These are phyloP conservation scores for Porites cylindrica DNA, from an alignment of 92 coral and sea anemone genomes.

Conservation along the genomic window DNA sequence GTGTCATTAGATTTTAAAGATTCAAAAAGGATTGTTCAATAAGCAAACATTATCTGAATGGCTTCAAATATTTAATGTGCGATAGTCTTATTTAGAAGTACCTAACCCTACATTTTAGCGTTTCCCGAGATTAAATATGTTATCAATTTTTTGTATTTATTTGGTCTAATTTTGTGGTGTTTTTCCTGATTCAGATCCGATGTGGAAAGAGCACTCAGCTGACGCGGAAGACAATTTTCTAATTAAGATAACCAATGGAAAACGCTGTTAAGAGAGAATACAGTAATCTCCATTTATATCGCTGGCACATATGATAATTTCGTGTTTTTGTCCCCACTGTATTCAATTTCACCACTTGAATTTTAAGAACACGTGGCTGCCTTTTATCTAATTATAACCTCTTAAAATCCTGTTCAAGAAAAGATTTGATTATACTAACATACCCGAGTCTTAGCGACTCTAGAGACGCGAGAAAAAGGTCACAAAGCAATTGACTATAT, in stretches of 20 bases:
- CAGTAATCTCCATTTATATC: slow-evolving; percentile 5
- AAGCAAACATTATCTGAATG: neutral
- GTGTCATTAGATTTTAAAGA: neutral
- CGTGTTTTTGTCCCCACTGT: neutral
- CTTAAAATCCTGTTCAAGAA: neutral
- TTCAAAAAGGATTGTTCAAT: neutral
- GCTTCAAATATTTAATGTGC: neutral
- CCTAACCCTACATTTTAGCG: neutral
- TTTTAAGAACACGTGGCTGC: slow-evolving; percentile 24
- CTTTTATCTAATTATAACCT: neutral
- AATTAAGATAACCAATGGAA: slow-evolving; percentile 33
- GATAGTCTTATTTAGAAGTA: neutral
- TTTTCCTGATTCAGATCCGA: slow-evolving; percentile 13
- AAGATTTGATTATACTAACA: neutral
- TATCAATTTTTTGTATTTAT: neutral
- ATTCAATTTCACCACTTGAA: slow-evolving; percentile 17
- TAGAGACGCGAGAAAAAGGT: neutral
- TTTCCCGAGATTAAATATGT: neutral
- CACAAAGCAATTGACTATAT: too few relatives aligned
- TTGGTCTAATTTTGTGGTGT: neutral
- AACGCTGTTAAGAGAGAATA: neutral
- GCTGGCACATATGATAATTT: slow-evolving; percentile 27
- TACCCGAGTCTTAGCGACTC: neutral
- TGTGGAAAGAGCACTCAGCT: slow-evolving; percentile 13
- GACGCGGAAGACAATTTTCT: slow-evolving; percentile 15